phyloP scores from a whole-genome alignment of 2,888 invertebrate species.

The Capitulum mitella region DNA sequence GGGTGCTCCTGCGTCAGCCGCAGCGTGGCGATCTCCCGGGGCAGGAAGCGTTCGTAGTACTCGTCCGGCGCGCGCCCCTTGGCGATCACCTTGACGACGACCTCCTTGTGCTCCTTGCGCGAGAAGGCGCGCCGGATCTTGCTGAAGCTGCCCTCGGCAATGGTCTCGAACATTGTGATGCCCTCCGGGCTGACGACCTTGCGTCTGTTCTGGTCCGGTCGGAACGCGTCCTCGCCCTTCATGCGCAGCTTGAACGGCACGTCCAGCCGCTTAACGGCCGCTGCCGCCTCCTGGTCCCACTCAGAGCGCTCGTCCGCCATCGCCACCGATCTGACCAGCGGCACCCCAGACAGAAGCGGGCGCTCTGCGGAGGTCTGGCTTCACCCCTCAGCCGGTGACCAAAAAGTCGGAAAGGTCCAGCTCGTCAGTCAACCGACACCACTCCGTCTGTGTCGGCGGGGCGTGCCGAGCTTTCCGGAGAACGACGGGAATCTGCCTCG shows the following conservation, averaged over 20 bases:
- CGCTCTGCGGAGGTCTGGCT: too few species aligned
- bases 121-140: not conserved
- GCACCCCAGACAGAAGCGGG: too few species aligned
- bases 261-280: not conserved
- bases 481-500: too few species aligned
- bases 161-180: not conserved
- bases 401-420: too few species aligned
- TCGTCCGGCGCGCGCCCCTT: not conserved
- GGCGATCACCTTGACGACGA: not conserved
- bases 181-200: not conserved
- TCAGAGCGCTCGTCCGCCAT: not conserved
- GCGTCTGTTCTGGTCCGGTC: not conserved
- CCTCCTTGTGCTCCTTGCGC: not conserved
- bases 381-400: too few species aligned
- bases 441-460: too few species aligned
- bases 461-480: too few species aligned
- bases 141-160: conserved; percentile 23
- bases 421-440: too few species aligned
- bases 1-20: conserved; percentile 11
- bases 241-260: not conserved
- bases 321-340: too few species aligned
- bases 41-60: not conserved
- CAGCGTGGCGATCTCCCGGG: conserved; percentile 6
- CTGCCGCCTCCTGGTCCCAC: not conserved
- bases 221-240: conserved; percentile 17